These are phyloP conservation scores for Sesamia inferens DNA, from an alignment of 2,888 invertebrate species.

Conservation along the genomic window DNA sequence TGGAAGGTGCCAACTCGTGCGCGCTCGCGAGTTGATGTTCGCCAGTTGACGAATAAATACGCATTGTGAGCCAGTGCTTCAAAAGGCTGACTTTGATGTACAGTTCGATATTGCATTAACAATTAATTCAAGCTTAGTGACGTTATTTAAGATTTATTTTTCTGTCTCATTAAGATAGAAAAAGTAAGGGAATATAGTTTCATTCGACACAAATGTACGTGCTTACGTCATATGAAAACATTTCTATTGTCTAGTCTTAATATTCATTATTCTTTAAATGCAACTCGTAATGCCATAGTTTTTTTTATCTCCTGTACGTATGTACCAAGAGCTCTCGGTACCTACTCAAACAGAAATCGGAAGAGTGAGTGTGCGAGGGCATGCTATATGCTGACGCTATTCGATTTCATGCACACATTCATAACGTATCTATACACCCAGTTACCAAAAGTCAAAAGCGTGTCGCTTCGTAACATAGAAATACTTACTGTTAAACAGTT, in stretches of 20 bases:
- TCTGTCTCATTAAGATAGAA: background rate
- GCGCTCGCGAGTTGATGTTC: too few species aligned
- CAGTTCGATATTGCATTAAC: background rate
- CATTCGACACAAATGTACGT: background rate
- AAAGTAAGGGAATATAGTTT: background rate
- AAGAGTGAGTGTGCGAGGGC: background rate
- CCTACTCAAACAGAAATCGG: background rate
- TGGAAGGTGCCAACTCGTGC: too few species aligned
- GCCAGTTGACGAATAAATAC: too few species aligned
- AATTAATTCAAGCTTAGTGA: background rate
- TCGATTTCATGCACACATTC: background rate
- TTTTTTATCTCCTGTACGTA: background rate
- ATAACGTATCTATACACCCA: background rate
- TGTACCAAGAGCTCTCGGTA: background rate
- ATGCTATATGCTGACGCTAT: background rate
- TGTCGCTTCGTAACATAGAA: background rate
- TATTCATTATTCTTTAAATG: background rate
- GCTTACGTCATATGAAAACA: background rate
- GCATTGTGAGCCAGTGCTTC: too few species aligned
- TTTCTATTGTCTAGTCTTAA: background rate
- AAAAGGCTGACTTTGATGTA: background rate
- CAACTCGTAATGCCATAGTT: background rate
- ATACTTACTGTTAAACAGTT: background rate
- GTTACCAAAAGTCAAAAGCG: background rate
- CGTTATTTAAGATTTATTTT: background rate